Evolutionary conservation across 2,797 vertebrate genomes (phyloP).

Genomic region (Trachurus trachurus): DNA sequence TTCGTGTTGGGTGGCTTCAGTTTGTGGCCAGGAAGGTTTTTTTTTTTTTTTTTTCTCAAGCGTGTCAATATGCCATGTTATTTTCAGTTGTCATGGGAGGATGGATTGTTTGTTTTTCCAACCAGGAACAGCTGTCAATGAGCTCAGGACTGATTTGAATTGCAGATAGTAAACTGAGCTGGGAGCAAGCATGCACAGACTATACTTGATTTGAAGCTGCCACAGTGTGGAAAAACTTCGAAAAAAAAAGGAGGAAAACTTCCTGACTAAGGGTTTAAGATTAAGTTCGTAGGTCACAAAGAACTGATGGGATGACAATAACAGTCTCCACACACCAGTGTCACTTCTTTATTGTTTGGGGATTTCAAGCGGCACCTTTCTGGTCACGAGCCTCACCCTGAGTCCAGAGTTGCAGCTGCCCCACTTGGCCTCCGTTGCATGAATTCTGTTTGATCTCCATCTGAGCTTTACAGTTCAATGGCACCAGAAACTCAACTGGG

Average conservation of each 20-base stretch:
- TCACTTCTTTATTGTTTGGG: slow-evolving; percentile 44
- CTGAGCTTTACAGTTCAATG: slow-evolving; percentile 46
- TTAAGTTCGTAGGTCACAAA: background rate
- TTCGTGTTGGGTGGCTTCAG: background rate
- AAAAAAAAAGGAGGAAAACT: background rate
- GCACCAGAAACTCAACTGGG: slow-evolving; percentile 47
- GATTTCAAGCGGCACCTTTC: slow-evolving; percentile 39
- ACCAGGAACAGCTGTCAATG: background rate
- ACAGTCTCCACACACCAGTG: background rate
- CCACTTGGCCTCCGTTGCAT: slow-evolving; percentile 27
- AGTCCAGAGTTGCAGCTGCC: slow-evolving; percentile 14
- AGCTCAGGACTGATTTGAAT: background rate
- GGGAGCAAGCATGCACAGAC: background rate
- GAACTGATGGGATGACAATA: slow-evolving; percentile 14
- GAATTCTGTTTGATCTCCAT: slow-evolving; percentile 44
- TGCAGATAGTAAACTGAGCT: too few species aligned
- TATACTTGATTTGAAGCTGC: slow-evolving; percentile 7
- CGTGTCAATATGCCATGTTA: background rate
- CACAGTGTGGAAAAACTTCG: background rate
- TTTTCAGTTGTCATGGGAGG: background rate
- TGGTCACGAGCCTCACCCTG: slow-evolving; percentile 13
- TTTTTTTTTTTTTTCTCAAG: background rate
- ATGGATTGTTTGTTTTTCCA: background rate
- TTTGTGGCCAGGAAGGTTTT: background rate
- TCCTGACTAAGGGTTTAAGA: slow-evolving; percentile 1